These are phyloP conservation scores for Caenorhabditis plicata DNA, from an alignment of 2,888 invertebrate species.

Conservation along the genomic window DNA sequence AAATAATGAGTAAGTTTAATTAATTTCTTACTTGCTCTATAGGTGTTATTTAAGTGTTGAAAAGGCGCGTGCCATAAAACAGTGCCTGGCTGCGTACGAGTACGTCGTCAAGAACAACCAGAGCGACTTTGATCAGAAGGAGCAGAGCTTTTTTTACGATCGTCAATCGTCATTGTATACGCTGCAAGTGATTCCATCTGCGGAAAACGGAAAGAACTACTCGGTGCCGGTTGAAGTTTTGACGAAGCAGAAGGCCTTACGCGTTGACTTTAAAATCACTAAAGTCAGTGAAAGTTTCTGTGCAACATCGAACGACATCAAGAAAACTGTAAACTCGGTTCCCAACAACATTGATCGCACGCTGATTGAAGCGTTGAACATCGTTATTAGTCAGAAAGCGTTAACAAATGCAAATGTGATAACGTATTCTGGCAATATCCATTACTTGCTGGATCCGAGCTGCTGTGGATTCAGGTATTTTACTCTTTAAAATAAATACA, in stretches of 20 bases:
- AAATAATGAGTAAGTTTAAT: too few relatives aligned
- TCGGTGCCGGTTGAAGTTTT: conserved; percentile 6
- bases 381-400: conserved; percentile 10
- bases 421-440: conserved; percentile 9
- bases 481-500: too few relatives aligned
- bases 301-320: conserved; percentile 18
- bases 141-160: conserved; percentile 15
- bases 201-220: not conserved
- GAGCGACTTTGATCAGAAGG: conserved; percentile 4
- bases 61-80: conserved; percentile 9
- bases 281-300: conserved; percentile 16
- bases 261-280: conserved; percentile 9
- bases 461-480: conserved; percentile 4
- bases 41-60: too few relatives aligned
- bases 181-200: conserved; percentile 2
- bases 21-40: too few relatives aligned
- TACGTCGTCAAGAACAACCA: conserved; percentile 3
- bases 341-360: conserved; percentile 8
- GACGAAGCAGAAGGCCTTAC: conserved; percentile 7
- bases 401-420: conserved; percentile 17
- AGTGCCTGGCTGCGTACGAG: conserved; percentile 11
- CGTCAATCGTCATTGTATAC: conserved; percentile 12
- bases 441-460: conserved; percentile 11
- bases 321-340: conserved; percentile 5
- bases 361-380: conserved; percentile 15